These are phyloP conservation scores for Pogonomyrmex californicus DNA, from an alignment of 1,140 invertebrate species.

Conservation along the genomic window DNA sequence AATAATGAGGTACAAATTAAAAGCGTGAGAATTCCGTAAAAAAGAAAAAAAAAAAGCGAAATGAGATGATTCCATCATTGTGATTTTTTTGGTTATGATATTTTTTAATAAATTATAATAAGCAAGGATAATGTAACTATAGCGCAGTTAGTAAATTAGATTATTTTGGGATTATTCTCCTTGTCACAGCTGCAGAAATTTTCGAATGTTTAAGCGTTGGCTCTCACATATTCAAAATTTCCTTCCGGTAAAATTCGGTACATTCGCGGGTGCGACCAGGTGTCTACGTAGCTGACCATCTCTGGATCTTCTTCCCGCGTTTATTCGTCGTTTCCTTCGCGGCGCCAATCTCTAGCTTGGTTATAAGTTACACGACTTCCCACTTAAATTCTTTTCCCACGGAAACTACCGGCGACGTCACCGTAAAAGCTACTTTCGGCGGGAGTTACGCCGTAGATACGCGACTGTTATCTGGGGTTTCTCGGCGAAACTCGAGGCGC, in stretches of 20 bases:
- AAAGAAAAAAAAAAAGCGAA: background rate
- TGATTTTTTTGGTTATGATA: background rate
- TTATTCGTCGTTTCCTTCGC: conserved; percentile 30
- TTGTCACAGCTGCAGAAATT: background rate
- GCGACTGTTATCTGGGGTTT: conserved; percentile 51
- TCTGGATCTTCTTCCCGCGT: conserved; percentile 5
- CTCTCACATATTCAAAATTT: background rate
- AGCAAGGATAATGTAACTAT: background rate
- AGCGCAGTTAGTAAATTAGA: background rate
- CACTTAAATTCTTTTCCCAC: conserved; percentile 60
- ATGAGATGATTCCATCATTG: background rate
- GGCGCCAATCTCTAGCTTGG: conserved; percentile 56
- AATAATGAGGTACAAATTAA: background rate
- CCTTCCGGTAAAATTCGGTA: background rate
- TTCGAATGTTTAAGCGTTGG: background rate
- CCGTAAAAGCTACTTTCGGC: conserved; percentile 61
- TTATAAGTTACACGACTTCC: conserved; percentile 65
- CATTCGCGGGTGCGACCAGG: conserved; percentile 15
- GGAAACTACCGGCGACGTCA: conserved; percentile 39
- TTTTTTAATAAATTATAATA: background rate
- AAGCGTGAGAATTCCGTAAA: background rate
- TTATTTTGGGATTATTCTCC: background rate
- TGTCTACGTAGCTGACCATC: conserved; percentile 32
- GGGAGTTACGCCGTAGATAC: conserved; percentile 43
- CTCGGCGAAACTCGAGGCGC: conserved; percentile 18